A percentile compares a stretch with the other conserved stretches of the same genome.
Evolutionary conservation across 2,113 vertebrate species (phyloP).

Genomic region (Isichthys henryi): DNA sequence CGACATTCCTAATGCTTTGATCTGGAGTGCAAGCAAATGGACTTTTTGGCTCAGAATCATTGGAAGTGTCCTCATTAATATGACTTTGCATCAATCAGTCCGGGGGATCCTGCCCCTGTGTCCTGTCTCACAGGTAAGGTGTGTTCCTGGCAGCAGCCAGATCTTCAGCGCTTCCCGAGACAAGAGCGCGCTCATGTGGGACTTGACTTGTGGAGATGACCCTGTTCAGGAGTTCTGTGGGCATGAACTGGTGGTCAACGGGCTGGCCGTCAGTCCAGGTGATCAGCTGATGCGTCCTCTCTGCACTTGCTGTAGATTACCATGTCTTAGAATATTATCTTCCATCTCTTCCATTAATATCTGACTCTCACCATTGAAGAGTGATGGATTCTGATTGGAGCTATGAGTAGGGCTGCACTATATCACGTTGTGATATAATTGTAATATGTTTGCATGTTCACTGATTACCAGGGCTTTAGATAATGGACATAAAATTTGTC

Average conservation of each 20-base stretch:
- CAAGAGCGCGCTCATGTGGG: conserved; percentile 83
- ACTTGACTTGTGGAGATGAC: conserved; percentile 57
- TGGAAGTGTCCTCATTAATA: background rate
- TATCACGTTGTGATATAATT: background rate
- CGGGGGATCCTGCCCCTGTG: background rate
- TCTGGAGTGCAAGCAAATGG: background rate
- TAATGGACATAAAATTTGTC: background rate
- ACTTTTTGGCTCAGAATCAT: background rate
- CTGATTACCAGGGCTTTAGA: background rate
- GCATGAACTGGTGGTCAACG: conserved; percentile 85
- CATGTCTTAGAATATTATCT: background rate
- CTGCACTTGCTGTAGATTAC: background rate
- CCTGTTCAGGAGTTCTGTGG: conserved; percentile 74
- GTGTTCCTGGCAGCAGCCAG: conserved; percentile 63
- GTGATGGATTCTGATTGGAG: background rate
- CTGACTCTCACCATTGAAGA: background rate
- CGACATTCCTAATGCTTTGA: background rate
- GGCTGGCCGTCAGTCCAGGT: conserved; percentile 84
- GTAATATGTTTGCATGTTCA: background rate
- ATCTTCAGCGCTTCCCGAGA: conserved; percentile 91
- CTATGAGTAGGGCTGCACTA: background rate
- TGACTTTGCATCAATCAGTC: background rate
- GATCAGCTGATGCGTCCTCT: background rate
- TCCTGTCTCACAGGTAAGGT: conserved; percentile 61
- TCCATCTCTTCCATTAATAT: background rate